Conservation (phyloP, 2,888 invertebrate species). For the Tenthredo scrophulariae region DNA sequence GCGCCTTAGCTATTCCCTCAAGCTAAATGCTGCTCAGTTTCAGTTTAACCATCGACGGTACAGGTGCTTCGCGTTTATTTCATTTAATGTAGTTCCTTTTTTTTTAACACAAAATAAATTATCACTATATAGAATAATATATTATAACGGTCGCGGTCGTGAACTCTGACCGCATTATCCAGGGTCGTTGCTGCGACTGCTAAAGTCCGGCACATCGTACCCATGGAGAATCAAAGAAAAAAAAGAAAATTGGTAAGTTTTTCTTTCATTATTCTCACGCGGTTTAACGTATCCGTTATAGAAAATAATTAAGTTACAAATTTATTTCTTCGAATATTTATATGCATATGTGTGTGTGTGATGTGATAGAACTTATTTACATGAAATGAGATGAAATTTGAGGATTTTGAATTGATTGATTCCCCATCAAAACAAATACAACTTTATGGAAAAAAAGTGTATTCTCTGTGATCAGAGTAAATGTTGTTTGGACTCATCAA, state of each 20-base stretch:
- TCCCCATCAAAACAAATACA: not conserved
- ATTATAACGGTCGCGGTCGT: not conserved
- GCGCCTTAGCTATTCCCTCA: slow-evolving; percentile 18
- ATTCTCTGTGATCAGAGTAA: not conserved
- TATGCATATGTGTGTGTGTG: too few relatives aligned
- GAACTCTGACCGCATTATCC: not conserved
- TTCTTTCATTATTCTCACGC: not conserved
- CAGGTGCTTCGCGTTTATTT: slow-evolving; percentile 39
- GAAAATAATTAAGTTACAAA: not conserved
- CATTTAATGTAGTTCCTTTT: not conserved
- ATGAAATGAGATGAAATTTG: not conserved
- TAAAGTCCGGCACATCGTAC: not conserved
- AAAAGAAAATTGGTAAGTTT: slow-evolving; percentile 44
- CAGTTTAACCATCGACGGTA: slow-evolving; percentile 45
- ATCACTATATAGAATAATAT: not conserved
- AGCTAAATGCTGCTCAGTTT: slow-evolving; percentile 35
- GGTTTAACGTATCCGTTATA: not conserved
- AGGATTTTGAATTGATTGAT: not conserved
- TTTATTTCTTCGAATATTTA: too few relatives aligned
- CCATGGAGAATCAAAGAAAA: slow-evolving; percentile 43
- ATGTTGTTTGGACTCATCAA: not conserved
- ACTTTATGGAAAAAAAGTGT: not conserved
- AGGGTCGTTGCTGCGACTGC: slow-evolving; percentile 23
- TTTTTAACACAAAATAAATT: not conserved
- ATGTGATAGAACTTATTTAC: not conserved